A percentile compares a stretch with the other conserved stretches of the same genome.
These are phyloP conservation scores for Aphelenchoides besseyi DNA, from an alignment of 1,140 invertebrate genomes.

Conservation along the genomic window DNA sequence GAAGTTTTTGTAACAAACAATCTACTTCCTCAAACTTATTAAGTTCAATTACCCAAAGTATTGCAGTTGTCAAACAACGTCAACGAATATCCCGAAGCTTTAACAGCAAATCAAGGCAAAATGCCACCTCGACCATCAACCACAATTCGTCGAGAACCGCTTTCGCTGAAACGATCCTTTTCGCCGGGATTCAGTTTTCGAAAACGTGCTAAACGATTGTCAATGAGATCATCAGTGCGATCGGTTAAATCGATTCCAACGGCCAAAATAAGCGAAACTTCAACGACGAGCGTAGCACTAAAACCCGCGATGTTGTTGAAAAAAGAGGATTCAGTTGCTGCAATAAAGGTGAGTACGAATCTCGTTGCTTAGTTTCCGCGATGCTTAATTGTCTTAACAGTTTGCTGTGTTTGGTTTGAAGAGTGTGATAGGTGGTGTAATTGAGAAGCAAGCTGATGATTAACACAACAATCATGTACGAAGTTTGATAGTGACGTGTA, in stretches of 20 bases:
- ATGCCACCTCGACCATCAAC: background rate
- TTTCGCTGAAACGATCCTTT: constrained; percentile 11
- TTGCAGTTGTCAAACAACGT: background rate
- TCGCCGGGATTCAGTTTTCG: constrained; percentile 6
- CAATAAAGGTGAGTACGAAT: background rate
- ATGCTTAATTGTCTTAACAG: background rate
- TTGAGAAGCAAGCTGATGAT: too few relatives aligned
- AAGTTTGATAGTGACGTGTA: too few relatives aligned
- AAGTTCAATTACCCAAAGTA: too few relatives aligned
- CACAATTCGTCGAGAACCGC: background rate
- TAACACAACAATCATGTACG: too few relatives aligned
- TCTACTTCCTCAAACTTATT: background rate
- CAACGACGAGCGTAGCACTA: background rate
- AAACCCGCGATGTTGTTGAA: background rate
- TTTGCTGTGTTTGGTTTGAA: constrained; percentile 9
- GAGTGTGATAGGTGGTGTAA: too few relatives aligned
- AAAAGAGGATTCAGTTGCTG: background rate
- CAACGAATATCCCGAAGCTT: background rate
- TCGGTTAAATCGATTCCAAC: background rate
- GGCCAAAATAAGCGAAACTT: background rate
- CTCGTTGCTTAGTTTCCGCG: background rate
- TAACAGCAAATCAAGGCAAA: background rate
- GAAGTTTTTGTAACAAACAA: background rate
- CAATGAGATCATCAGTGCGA: background rate
- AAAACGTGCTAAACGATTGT: background rate